These are phyloP conservation scores for Drosophila ochracea DNA, from an alignment of 2,888 invertebrate species.

Conservation along the genomic window DNA sequence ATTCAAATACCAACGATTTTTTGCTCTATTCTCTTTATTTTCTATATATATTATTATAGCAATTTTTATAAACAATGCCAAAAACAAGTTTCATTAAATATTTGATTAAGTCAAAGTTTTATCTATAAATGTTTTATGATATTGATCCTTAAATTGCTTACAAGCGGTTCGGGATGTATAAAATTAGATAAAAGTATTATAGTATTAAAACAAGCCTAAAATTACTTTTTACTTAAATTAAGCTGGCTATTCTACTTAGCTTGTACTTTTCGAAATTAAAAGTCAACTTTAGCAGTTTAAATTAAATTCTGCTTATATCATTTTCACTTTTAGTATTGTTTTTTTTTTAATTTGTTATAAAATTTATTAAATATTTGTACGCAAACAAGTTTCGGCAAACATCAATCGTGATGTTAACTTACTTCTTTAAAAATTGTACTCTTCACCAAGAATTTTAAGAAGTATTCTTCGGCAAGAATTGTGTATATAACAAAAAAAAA, in stretches of 20 bases:
- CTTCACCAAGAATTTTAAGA: neutral
- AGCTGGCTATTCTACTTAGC: neutral
- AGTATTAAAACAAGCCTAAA: neutral
- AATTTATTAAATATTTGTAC: neutral
- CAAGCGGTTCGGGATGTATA: fast-evolving
- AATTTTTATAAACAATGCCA: neutral
- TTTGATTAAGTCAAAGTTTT: neutral
- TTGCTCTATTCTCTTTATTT: neutral
- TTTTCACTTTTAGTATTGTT: neutral
- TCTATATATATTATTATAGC: neutral
- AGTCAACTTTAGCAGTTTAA: neutral
- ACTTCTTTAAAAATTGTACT: neutral
- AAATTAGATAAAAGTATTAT: neutral
- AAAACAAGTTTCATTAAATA: neutral
- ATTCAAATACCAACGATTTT: neutral
- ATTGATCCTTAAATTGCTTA: neutral
- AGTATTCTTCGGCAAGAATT: neutral
- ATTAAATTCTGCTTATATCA: too few relatives aligned
- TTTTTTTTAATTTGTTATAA: neutral
- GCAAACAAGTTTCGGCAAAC: neutral
- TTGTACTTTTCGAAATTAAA: too few relatives aligned
- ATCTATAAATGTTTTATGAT: neutral
- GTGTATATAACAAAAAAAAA: neutral
- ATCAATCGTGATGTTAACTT: neutral
- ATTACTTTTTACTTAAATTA: neutral